A percentile compares a stretch with the other conserved stretches of the same genome.
These are phyloP conservation scores for Acrossocheilus fasciatus DNA, from an alignment of 2,797 vertebrate genomes.

Conservation along the genomic window DNA sequence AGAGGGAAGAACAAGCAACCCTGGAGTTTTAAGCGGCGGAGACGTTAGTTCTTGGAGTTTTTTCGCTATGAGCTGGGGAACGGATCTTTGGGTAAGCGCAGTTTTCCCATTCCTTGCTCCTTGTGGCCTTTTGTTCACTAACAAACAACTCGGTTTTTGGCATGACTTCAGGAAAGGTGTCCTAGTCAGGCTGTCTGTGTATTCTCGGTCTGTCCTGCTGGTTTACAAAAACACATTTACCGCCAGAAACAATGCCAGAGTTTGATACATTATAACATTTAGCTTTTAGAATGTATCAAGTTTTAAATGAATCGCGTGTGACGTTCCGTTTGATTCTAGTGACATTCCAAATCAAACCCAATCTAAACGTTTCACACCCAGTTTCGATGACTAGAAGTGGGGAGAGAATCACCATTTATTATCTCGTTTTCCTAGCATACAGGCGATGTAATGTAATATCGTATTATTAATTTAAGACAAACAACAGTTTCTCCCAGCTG, in stretches of 20 bases:
- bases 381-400: constrained; percentile 60
- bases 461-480: not conserved
- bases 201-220: constrained; percentile 56
- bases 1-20: constrained; percentile 40
- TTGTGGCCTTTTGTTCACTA: constrained; percentile 41
- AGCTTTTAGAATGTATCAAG: not conserved
- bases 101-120: not conserved
- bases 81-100: constrained; percentile 86
- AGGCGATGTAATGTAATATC: not conserved
- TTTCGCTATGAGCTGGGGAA: constrained; percentile 87
- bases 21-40: constrained; percentile 68
- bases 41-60: constrained; percentile 68
- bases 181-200: constrained; percentile 66
- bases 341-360: not conserved
- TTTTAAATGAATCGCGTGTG: not conserved
- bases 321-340: not conserved
- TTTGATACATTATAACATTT: constrained; percentile 18
- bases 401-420: constrained; percentile 39
- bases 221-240: constrained; percentile 66
- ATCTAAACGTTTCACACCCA: constrained; percentile 71
- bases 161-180: constrained; percentile 68
- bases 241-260: constrained; percentile 70
- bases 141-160: constrained; percentile 45
- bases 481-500: not conserved
- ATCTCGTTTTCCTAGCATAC: not conserved